phyloP scores from a whole-genome alignment of 2,113 vertebrate species.

The Piaya cayana region DNA sequence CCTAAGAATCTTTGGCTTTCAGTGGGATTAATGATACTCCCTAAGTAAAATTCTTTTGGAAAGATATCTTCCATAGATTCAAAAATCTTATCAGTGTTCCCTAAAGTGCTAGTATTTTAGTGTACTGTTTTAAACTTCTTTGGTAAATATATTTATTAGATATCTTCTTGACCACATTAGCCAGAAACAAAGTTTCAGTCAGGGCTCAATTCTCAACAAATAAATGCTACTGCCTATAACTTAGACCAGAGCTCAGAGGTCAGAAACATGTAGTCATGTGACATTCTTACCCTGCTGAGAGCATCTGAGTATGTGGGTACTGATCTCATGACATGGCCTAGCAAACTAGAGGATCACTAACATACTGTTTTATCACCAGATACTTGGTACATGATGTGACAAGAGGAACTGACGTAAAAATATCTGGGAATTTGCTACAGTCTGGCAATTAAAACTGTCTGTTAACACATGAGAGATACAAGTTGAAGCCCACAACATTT shows the following conservation, averaged over 20 bases:
- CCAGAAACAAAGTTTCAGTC: not conserved
- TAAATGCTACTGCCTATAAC: not conserved
- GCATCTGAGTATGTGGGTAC: not conserved
- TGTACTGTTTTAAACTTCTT: not conserved
- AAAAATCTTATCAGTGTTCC: not conserved
- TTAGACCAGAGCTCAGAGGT: not conserved
- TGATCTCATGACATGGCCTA: not conserved
- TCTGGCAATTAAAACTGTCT: not conserved
- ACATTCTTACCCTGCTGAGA: not conserved
- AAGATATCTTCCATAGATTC: not conserved
- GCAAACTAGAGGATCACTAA: not conserved
- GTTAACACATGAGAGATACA: not conserved
- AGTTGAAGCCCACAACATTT: not conserved
- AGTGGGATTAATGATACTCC: not conserved
- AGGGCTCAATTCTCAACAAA: not conserved
- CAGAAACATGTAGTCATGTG: not conserved
- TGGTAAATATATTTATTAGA: not conserved
- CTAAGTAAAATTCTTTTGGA: not conserved
- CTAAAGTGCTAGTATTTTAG: not conserved
- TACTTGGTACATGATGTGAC: not conserved
- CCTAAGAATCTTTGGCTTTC: conserved; percentile 2
- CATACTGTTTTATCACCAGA: not conserved
- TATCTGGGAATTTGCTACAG: not conserved
- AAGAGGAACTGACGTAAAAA: not conserved
- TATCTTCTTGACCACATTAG: not conserved